Percentiles rank a stretch among this genome's conserved stretches.
These are phyloP conservation scores for Tragelaphus oryx DNA, from an alignment of 2,797 vertebrate species.

Conservation along the genomic window DNA sequence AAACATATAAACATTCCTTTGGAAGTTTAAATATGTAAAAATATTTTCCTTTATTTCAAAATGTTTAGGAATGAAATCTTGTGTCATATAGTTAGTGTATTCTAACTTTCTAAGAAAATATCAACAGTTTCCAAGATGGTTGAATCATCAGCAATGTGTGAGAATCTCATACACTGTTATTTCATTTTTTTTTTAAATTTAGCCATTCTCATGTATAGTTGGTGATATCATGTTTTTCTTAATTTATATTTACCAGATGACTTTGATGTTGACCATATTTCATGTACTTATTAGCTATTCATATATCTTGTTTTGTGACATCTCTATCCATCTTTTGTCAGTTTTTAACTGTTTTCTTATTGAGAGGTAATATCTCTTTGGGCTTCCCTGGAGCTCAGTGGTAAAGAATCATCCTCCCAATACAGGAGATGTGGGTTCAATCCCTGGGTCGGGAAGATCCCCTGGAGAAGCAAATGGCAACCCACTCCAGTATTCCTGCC, in stretches of 20 bases:
- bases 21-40: not conserved
- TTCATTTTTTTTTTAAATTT: not conserved
- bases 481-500: not conserved
- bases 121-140: not conserved
- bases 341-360: not conserved
- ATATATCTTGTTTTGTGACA: not conserved
- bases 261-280: not conserved
- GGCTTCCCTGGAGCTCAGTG: not conserved
- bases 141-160: not conserved
- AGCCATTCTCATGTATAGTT: not conserved
- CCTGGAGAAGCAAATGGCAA: not conserved
- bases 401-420: not conserved
- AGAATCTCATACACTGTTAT: not conserved
- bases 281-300: not conserved
- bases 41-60: not conserved
- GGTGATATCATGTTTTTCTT: not conserved
- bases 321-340: not conserved
- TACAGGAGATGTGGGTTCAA: not conserved
- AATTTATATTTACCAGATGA: not conserved
- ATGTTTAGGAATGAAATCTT: not conserved
- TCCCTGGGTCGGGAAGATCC: rapidly evolving
- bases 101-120: not conserved
- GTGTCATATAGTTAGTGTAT: not conserved
- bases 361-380: not conserved
- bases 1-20: not conserved